phyloP scores from a whole-genome alignment of 2,113 vertebrate species.

The Leptobrachium ailaonicum region DNA sequence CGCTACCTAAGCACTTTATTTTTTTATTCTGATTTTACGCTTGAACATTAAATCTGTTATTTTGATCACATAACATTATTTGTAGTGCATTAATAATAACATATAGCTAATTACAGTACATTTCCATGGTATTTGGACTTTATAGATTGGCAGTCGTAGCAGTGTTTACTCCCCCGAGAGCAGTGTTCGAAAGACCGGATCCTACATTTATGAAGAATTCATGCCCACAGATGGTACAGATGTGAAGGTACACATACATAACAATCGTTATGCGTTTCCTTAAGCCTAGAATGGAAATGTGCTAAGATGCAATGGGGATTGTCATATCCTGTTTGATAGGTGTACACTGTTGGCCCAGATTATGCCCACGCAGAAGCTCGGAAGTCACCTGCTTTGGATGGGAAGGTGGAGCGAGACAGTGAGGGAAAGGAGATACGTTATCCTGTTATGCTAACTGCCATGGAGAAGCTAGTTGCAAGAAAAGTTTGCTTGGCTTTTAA shows the following conservation, averaged over 20 bases:
- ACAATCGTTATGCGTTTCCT: background rate
- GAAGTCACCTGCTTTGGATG: constrained; percentile 93
- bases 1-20: too few relatives aligned
- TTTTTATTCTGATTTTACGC: too few relatives aligned
- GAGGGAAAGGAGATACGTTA: constrained; percentile 97
- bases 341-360: constrained; percentile 95
- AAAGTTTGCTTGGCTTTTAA: constrained; percentile 97
- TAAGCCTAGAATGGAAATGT: background rate
- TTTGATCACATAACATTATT: too few relatives aligned
- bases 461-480: constrained; percentile 95
- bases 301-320: background rate
- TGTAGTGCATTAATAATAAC: too few relatives aligned
- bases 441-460: constrained; percentile 96
- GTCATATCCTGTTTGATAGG: constrained; percentile 65
- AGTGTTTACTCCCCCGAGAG: constrained; percentile 98
- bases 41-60: too few relatives aligned
- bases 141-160: constrained; percentile 94
- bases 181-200: constrained; percentile 95
- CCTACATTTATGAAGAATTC: constrained; percentile 98
- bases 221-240: constrained; percentile 98
- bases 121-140: background rate
- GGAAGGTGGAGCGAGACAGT: constrained; percentile 96
- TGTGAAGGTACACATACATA: constrained; percentile 80
- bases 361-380: constrained; percentile 96
- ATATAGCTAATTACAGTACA: too few relatives aligned